Evolutionary conservation across 2,888 invertebrate genomes (phyloP).

Genomic region (Biston stratarius): DNA sequence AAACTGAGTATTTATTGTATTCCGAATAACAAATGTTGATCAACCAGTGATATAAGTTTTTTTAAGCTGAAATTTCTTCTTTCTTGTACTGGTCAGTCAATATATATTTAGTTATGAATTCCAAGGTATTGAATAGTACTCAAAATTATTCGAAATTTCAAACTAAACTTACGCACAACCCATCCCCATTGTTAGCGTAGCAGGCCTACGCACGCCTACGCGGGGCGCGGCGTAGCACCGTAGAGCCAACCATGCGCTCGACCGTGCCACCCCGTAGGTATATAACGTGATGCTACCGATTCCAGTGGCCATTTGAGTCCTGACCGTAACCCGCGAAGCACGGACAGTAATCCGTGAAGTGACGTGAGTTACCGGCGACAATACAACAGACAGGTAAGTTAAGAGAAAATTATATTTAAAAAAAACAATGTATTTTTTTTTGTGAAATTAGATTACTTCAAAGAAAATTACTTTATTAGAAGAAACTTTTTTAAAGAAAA

Average conservation of each 20-base stretch:
- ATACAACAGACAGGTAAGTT: constrained; percentile 71
- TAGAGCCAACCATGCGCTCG: constrained; percentile 60
- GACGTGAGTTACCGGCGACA: constrained; percentile 50
- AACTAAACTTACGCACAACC: constrained; percentile 14
- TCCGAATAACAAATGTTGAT: no score
- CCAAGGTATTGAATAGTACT: neutral
- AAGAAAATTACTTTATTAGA: no score
- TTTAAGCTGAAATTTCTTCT: no score
- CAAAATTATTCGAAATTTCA: constrained; percentile 3
- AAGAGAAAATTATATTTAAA: constrained; percentile 33
- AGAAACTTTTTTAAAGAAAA: no score
- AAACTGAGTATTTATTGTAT: no score
- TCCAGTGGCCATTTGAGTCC: constrained; percentile 69
- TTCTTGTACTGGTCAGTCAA: neutral
- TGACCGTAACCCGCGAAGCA: constrained; percentile 63
- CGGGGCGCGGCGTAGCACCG: constrained; percentile 74
- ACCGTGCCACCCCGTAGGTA: constrained; percentile 46
- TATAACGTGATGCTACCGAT: constrained; percentile 62
- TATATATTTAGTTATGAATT: neutral
- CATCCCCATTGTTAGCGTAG: constrained; percentile 23
- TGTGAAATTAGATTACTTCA: neutral
- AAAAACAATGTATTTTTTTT: constrained; percentile 1
- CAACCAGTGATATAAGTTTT: no score
- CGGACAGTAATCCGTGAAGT: constrained; percentile 59
- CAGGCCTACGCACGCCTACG: constrained; percentile 80